Percentiles rank a stretch among this genome's conserved stretches.
Evolutionary conservation across 2,797 vertebrate species (phyloP).

Genomic region (Tauraco hartlaubi): DNA sequence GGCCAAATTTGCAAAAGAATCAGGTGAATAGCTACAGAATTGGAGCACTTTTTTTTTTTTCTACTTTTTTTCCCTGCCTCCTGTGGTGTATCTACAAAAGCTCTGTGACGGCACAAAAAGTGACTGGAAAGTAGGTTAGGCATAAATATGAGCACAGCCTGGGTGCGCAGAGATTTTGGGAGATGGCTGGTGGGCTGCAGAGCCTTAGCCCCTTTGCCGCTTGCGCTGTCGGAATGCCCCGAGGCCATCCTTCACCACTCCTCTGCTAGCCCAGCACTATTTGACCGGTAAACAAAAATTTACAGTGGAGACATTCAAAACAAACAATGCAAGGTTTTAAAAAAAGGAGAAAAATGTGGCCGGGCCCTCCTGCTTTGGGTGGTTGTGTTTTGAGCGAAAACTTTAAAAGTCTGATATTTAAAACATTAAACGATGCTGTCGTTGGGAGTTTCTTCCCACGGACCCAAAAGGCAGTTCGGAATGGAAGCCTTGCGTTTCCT

Average conservation of each 20-base stretch:
- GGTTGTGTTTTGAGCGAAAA: not conserved
- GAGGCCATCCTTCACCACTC: not conserved
- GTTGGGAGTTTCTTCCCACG: not conserved
- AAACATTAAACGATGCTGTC: not conserved
- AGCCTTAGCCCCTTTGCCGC: fast-evolving
- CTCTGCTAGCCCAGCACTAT: not conserved
- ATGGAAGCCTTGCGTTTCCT: not conserved
- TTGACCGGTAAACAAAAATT: not conserved
- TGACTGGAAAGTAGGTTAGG: conserved; percentile 61
- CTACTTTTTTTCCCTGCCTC: conserved; percentile 31
- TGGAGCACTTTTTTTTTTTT: conserved; percentile 5
- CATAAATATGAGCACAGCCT: conserved; percentile 21
- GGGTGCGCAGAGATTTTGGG: not conserved
- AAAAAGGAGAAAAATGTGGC: not conserved
- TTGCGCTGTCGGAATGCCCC: not conserved
- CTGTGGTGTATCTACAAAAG: conserved; percentile 14
- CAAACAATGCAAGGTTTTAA: not conserved
- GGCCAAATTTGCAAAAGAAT: conserved; percentile 66
- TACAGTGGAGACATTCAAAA: not conserved
- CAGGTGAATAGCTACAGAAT: conserved; percentile 65
- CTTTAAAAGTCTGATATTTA: not conserved
- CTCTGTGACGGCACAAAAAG: not conserved
- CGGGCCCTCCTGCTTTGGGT: not conserved
- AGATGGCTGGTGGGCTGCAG: not conserved
- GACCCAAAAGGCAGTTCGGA: not conserved